These are phyloP conservation scores for Furcifer pardalis DNA, from an alignment of 2,797 vertebrate genomes.

Conservation along the genomic window DNA sequence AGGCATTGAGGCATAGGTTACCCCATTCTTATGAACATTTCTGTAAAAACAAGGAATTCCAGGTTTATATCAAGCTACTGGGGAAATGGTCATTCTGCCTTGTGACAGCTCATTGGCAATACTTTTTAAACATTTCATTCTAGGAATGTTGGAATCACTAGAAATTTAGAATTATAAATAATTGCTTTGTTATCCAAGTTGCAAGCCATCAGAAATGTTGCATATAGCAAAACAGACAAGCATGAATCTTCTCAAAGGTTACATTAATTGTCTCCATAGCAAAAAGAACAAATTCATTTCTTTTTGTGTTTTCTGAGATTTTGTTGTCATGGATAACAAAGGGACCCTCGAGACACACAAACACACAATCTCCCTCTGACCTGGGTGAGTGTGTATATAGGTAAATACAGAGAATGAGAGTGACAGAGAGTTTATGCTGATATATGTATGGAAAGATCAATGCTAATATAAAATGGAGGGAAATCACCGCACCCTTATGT, in stretches of 20 bases:
- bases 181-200: constrained; percentile 69
- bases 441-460: too few species aligned
- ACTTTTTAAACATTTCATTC: constrained; percentile 79
- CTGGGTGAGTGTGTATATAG: too few species aligned
- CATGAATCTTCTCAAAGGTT: constrained; percentile 27
- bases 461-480: too few species aligned
- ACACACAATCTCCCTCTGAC: not conserved
- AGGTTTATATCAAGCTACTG: constrained; percentile 44
- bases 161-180: constrained; percentile 81
- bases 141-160: constrained; percentile 76
- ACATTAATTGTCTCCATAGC: constrained; percentile 34
- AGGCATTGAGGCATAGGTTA: fast-evolving
- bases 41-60: not conserved
- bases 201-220: constrained; percentile 57
- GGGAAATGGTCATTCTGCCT: constrained; percentile 73
- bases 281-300: constrained; percentile 55
- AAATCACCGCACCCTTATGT: not conserved
- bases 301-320: constrained; percentile 51
- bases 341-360: not conserved
- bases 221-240: constrained; percentile 35
- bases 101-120: constrained; percentile 74
- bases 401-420: too few species aligned
- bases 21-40: not conserved
- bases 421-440: too few species aligned
- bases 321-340: not conserved